Percentiles rank a stretch among this genome's conserved stretches.
These are phyloP conservation scores for Falco concolor DNA, from an alignment of 2,797 vertebrate species.

Conservation along the genomic window DNA sequence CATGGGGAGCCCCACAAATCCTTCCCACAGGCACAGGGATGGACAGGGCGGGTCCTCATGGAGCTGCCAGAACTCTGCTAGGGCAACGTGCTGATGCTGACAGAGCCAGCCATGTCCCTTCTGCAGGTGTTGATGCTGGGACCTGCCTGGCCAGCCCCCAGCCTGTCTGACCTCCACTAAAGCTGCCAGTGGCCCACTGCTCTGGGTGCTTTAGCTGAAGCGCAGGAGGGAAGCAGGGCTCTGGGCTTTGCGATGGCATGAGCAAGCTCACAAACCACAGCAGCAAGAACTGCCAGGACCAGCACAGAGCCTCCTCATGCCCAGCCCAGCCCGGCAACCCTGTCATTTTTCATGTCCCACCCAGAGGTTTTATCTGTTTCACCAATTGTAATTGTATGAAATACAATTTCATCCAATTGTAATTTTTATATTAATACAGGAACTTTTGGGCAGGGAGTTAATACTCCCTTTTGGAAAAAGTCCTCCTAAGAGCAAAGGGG, in stretches of 20 bases:
- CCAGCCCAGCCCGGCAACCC: not conserved
- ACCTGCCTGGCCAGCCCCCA: not conserved
- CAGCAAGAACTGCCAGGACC: not conserved
- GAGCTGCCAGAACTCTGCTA: not conserved
- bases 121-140: accelerated
- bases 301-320: not conserved
- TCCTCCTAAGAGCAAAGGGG: not conserved
- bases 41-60: not conserved
- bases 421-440: slow-evolving; percentile 1
- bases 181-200: not conserved
- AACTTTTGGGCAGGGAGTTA: not conserved
- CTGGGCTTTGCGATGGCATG: not conserved
- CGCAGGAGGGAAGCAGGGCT: not conserved
- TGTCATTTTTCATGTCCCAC: not conserved
- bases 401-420: too few species aligned
- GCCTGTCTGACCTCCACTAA: not conserved
- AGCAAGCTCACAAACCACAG: not conserved
- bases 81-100: accelerated
- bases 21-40: not conserved
- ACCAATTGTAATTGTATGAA: too few species aligned
- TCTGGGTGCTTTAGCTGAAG: not conserved
- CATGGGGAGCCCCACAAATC: not conserved
- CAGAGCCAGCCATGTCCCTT: not conserved
- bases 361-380: not conserved
- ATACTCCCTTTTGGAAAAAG: not conserved